Percentiles rank a stretch among this genome's conserved stretches.
These are phyloP conservation scores for Junonia oenone DNA, from an alignment of 2,888 invertebrate species.

Conservation along the genomic window DNA sequence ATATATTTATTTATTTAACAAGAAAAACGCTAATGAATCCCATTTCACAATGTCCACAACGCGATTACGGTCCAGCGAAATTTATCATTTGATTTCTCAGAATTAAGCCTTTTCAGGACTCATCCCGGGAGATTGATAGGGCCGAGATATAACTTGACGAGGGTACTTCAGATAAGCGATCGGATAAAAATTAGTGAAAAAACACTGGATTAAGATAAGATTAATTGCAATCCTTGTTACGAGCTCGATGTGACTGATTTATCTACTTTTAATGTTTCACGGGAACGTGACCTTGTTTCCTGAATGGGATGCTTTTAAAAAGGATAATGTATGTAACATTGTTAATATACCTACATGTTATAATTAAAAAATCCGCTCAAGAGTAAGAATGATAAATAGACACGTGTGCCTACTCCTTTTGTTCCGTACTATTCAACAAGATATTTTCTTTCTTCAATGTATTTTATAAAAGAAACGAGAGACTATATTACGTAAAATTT, in stretches of 20 bases:
- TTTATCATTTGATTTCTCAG: slow-evolving; percentile 3
- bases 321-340: no score
- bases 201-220: slow-evolving; percentile 12
- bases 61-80: slow-evolving; percentile 4
- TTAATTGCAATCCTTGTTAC: slow-evolving; percentile 6
- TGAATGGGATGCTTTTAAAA: neutral
- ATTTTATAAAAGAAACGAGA: no score
- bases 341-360: no score
- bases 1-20: neutral
- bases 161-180: slow-evolving; percentile 23
- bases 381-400: no score
- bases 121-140: slow-evolving; percentile 16
- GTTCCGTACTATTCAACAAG: no score
- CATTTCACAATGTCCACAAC: neutral
- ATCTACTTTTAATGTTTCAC: neutral
- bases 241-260: neutral
- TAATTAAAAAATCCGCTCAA: no score
- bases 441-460: no score
- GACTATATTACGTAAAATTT: no score
- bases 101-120: slow-evolving; percentile 12
- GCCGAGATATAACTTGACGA: slow-evolving; percentile 17
- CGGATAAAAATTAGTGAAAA: slow-evolving; percentile 18
- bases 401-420: no score
- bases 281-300: neutral
- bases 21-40: neutral